phyloP scores from a whole-genome alignment of 2,113 vertebrate species.

The Dromiciops gliroides region DNA sequence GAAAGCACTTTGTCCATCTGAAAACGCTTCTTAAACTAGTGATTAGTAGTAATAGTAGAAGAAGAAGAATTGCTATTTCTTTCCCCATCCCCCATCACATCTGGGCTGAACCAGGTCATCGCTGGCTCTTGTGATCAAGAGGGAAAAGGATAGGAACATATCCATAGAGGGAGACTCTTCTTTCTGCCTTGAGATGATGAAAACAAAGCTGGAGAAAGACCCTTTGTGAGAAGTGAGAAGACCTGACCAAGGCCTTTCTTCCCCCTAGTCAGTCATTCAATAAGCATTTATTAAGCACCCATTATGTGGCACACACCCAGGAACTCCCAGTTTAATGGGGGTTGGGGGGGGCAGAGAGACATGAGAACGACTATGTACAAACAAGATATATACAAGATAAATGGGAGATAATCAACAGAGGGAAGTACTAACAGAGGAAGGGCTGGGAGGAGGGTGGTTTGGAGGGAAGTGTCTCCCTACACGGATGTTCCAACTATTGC shows the following conservation, averaged over 20 bases:
- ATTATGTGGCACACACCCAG: neutral
- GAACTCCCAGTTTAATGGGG: neutral
- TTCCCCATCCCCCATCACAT: neutral
- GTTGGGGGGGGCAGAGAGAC: neutral
- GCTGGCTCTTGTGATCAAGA: neutral
- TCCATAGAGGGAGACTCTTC: no score
- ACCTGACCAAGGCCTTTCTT: neutral
- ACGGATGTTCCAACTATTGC: neutral
- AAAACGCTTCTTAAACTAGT: neutral
- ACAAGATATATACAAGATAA: neutral
- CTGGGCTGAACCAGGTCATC: neutral
- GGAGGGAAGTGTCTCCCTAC: neutral
- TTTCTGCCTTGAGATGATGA: neutral
- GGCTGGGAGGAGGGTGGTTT: no score
- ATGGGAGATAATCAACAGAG: neutral
- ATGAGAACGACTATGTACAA: neutral
- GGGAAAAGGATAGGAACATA: neutral
- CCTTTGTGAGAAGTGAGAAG: neutral
- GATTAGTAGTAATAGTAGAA: neutral
- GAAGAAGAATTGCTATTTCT: neutral
- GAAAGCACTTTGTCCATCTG: neutral
- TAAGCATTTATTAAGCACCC: neutral
- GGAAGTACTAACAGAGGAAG: neutral
- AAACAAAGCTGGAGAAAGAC: neutral
- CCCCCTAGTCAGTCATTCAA: neutral